Base-by-base conservation (phyloP, 2,113 vertebrate genomes). In the Chaenocephalus aceratus region DNA sequence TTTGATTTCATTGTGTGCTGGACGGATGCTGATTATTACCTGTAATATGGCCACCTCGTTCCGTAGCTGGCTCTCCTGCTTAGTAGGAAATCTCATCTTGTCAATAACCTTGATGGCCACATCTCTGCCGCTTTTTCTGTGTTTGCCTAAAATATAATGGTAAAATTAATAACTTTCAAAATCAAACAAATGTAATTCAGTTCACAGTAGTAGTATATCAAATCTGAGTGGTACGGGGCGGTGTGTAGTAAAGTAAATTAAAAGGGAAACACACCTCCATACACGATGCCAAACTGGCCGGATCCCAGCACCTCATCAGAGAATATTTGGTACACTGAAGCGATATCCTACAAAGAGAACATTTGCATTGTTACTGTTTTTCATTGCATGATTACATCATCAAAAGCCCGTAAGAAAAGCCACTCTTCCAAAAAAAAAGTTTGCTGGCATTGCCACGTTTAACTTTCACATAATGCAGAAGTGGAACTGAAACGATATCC, bases 81-180 rank as follows among this genome's bases (percentile, higher is more conserved):
- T 99, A 75, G 97, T 99, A 45, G 98, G 98, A 90, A 99, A 99
- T 84, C 96, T 96, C 97, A 99, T 98, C 93, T 99, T 99, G 94
- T 99, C 98, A 69, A 99, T 99, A 57, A 99, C 96, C 92, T 99
- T 99, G 90, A 99, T 99, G 85, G 98, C 98, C 86, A 99, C 98
- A 88, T 99, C 97, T 90, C 98, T 96, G 91, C 98, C 98, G 71
- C 97, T 98, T 90, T 99, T 99, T 86, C 98, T 97, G 30, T 99
- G 98, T 86, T 99, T 99, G 80, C 98, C 98, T 99, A 69, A 54
- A 61, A 79, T 30, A 8, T 48, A 0, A 67, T 0, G 23, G 21
- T 10, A 54, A 61, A 44, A 46, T 56, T 0, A n/a, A 45, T 6
- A 36, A 14, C 5, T 26, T 23, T 5, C 5, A n/a, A 52, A 0